Base-by-base conservation (phyloP, 2,797 vertebrate genomes). In the Pelodytes ibericus region DNA sequence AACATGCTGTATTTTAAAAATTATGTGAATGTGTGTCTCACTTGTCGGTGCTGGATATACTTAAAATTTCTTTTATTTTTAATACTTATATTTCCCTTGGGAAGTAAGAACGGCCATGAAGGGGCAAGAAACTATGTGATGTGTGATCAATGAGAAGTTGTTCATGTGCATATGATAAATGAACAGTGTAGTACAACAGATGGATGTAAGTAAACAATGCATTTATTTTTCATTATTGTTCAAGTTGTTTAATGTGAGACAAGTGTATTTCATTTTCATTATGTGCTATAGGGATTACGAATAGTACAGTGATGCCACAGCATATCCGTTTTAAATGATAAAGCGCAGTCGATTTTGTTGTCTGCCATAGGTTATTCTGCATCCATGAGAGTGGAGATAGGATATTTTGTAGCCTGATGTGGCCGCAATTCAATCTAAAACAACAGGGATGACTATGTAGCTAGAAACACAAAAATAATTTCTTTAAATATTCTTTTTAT, bases 161-260 rank as follows among this genome's bases (percentile, higher is more conserved):
- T 57, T 39, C 25, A 29, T 29, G 41, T 51, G 13, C 26, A 59
- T 39, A 60, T 67, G 72, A 74, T 49, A 59, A 67, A 74, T 74
- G 36, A 18, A 26, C 22, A 31, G 62, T 30, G 30, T 29, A 4
- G 22, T 29, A 51, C 44, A 75, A 51, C 72, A 75, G 72, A 75
- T 75, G 72, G 72, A 41, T 51, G 74, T 82, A 66, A 73, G 7
- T 66, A 71, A 80, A 82, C 22, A 80, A 67, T 20, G 30, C 62
- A 59, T 71, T 72, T 71, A 70, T 74, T 83, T 64, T 81, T 81
- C 66, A 57, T 75, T 75, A 68, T 68, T 53, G 24, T 39, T 27
- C 65, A 24, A 49, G 27, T 49, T 60, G 72, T 59, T 67, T 75
- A 49, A 58, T 41, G 25, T 27, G 33, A 4, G 66, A 58, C 72